These are phyloP conservation scores for Bombus ignitus DNA, from an alignment of 1,140 invertebrate genomes.

Conservation along the genomic window DNA sequence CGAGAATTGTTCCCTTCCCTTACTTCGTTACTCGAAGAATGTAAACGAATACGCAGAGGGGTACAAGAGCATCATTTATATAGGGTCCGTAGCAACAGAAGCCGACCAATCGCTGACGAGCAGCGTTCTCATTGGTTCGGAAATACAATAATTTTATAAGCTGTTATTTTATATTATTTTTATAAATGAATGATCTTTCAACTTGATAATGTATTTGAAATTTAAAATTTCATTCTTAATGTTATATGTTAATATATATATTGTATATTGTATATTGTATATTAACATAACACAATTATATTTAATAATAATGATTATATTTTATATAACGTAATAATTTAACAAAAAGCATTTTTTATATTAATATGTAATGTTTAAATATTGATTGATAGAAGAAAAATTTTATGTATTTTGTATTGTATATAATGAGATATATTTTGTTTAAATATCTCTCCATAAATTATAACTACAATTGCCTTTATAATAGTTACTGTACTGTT, in stretches of 20 bases:
- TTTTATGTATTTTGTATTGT: too few relatives aligned
- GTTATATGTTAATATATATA: background rate
- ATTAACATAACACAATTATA: background rate
- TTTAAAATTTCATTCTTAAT: background rate
- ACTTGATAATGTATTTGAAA: background rate
- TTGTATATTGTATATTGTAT: background rate
- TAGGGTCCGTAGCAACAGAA: background rate
- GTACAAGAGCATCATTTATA: background rate
- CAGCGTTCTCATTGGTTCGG: background rate
- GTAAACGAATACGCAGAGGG: rapidly evolving
- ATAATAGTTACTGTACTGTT: background rate
- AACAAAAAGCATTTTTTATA: background rate
- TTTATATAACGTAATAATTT: background rate
- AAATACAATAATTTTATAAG: background rate
- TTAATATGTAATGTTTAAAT: background rate
- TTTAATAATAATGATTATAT: too few relatives aligned
- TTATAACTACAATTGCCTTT: background rate
- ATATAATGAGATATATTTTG: background rate
- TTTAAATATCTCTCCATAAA: too few relatives aligned
- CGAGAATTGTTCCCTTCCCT: too few relatives aligned
- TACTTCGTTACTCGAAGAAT: rapidly evolving
- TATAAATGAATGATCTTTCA: background rate
- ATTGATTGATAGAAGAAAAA: background rate
- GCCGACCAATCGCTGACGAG: background rate
- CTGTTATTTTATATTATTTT: background rate